Base-by-base conservation (phyloP, 2,113 vertebrate species). In the Pteruthius melanotis region DNA sequence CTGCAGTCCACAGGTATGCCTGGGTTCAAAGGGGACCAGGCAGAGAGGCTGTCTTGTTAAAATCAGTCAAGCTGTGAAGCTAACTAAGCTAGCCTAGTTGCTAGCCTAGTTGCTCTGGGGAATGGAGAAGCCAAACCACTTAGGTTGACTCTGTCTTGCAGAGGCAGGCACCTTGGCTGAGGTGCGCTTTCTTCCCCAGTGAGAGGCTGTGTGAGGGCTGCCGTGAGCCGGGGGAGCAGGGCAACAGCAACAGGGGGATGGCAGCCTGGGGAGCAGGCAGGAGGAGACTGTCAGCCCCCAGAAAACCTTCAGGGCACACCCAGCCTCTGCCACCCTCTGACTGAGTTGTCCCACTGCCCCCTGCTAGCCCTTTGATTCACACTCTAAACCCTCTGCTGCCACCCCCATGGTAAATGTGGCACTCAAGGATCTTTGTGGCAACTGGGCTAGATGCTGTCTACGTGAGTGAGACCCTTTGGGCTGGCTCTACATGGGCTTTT, bases 191-290 rank as follows among this genome's bases (percentile, higher is more conserved):
- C 28, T 24, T 56, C 40, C 28, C 24, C 0, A 0, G 6, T 4
- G 60, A 65, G n/a, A 13, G 13, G 39, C 42, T 45, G 53, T 80
- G 19, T 19, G 28, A 49, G 37, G 31, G 19, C 56, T 83, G 47
- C 27, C 0, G 0, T 10, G 30, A 66, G 49, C 10, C 15, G 27
- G 11, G 22, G 13, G 10, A 87, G 45, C 37, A 74, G 28, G 26
- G 11, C 4, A 26, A 19, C 6, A 76, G 57, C 35, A 74, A 3
- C 71, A 79, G 26, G 15, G 39, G 8, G 4, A 40, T 13, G 18
- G 4, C 22, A 75, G 35, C 30, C 40, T 22, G 40, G 15, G 11
- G 4, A 82, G 13, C 0, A 0, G 14, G 24, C 27, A 64, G n/a
- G 11, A 71, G 57, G 18, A 61, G 30, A n/a, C 19, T 33, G 16